Evolutionary conservation across 2,113 vertebrate genomes (phyloP).

Genomic region (Montifringilla adamsi): DNA sequence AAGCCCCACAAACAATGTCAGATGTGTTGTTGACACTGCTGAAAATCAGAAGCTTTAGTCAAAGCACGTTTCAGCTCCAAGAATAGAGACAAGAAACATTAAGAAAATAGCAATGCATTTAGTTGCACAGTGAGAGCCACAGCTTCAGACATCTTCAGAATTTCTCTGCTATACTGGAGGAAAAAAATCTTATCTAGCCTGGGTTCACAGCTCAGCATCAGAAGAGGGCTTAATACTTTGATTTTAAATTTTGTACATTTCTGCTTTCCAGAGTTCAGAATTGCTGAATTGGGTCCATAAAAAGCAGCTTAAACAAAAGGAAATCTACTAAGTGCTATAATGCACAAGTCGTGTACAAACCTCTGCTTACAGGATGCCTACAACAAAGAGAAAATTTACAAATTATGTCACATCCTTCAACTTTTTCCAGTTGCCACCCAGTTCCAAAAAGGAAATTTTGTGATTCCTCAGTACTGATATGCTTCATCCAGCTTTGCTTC

Average conservation of each 20-base stretch:
- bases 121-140: background rate
- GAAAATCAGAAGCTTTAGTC: background rate
- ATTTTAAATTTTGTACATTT: background rate
- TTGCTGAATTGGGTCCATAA: background rate
- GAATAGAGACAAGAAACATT: background rate
- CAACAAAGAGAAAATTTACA: background rate
- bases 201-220: background rate
- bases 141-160: background rate
- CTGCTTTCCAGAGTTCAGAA: background rate
- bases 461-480: background rate
- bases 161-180: background rate
- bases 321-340: background rate
- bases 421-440: constrained; percentile 6
- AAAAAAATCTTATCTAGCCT: background rate
- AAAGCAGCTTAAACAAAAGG: background rate
- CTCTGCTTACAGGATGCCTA: constrained; percentile 1
- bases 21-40: background rate
- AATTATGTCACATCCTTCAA: constrained; percentile 25
- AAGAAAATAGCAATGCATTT: background rate
- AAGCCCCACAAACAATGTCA: background rate
- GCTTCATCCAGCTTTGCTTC: background rate
- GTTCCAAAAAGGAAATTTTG: background rate
- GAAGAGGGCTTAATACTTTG: background rate
- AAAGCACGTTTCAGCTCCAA: background rate
- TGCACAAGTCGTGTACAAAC: background rate